These are phyloP conservation scores for Ganaspis brasiliensis DNA, from an alignment of 2,888 invertebrate genomes.

Conservation along the genomic window DNA sequence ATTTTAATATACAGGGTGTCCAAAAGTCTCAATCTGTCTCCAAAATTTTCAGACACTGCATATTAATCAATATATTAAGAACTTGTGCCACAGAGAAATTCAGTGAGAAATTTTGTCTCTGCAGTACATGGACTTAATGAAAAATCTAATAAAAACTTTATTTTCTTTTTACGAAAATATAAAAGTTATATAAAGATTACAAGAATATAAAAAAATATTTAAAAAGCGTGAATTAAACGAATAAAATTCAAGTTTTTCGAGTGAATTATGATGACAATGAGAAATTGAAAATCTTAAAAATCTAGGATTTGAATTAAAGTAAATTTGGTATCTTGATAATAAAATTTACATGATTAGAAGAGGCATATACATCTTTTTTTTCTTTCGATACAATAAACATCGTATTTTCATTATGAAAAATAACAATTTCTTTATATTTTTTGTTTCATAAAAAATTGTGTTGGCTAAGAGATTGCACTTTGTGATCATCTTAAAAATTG, in stretches of 20 bases:
- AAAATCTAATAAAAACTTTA: too few species aligned
- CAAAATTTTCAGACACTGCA: too few species aligned
- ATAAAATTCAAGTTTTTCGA: conserved; percentile 23
- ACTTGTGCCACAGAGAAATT: too few species aligned
- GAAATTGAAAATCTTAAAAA: not conserved
- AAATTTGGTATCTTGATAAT: conserved; percentile 64
- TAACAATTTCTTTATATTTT: conserved; percentile 79
- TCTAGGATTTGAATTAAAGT: conserved; percentile 29
- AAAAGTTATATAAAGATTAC: too few species aligned
- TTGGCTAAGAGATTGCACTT: conserved; percentile 80
- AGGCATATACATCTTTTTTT: conserved; percentile 68
- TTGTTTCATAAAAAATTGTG: conserved; percentile 77
- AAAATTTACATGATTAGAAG: conserved; percentile 77
- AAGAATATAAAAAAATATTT: not conserved
- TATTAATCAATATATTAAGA: too few species aligned
- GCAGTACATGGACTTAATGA: too few species aligned
- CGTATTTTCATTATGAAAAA: conserved; percentile 77
- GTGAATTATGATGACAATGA: conserved; percentile 6
- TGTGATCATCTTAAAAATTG: conserved; percentile 79
- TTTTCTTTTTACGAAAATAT: conserved; percentile 25
- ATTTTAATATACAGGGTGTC: too few species aligned
- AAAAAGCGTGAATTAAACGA: not conserved
- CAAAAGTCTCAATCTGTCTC: too few species aligned
- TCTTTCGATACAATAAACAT: conserved; percentile 50
- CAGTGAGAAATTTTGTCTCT: too few species aligned